These are phyloP conservation scores for Percopsis transmontana DNA, from an alignment of 2,113 vertebrate species.

Conservation along the genomic window DNA sequence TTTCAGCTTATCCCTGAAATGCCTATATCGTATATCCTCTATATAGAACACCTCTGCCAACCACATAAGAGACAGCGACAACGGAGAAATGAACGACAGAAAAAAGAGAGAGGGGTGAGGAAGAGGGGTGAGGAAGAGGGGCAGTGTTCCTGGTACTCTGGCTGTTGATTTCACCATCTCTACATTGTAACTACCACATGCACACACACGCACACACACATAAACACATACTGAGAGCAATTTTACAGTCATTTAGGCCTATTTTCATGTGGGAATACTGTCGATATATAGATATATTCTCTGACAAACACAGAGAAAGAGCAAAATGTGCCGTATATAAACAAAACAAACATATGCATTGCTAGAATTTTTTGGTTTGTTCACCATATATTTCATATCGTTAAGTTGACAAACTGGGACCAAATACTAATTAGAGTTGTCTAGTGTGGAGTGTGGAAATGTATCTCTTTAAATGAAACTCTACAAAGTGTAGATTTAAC, in stretches of 20 bases:
- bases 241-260: background rate
- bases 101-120: conserved; percentile 35
- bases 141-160: conserved; percentile 5
- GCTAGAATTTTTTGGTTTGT: background rate
- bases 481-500: no score
- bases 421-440: no score
- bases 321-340: background rate
- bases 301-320: background rate
- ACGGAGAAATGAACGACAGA: background rate
- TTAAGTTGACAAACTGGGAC: no score
- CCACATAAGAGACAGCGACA: conserved; percentile 38
- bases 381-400: background rate
- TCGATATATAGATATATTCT: background rate
- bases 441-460: no score
- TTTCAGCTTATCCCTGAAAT: conserved; percentile 52
- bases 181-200: background rate
- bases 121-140: background rate
- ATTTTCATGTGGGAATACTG: background rate
- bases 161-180: background rate
- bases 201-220: background rate
- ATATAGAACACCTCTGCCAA: conserved; percentile 46
- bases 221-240: background rate
- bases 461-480: no score
- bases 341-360: background rate
- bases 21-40: conserved; percentile 35